Evolutionary conservation across 2,888 invertebrate genomes (phyloP), one percentile per base, ranked within the genome.

Genomic region (Plutella xylostella): DNA sequence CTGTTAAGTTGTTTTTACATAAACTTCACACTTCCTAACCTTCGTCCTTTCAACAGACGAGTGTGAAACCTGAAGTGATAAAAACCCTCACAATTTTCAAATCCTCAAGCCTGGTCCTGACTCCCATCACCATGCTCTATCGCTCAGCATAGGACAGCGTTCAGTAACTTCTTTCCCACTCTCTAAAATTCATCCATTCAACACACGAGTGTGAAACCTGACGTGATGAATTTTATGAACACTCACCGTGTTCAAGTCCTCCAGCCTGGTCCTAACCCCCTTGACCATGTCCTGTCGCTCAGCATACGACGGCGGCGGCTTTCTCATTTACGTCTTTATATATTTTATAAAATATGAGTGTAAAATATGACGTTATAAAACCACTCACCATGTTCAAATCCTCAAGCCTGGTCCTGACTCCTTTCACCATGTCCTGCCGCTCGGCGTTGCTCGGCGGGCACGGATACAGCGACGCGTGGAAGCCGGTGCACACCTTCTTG

Each of bases 401-500:
- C 65, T 96, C 96, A 42, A 97, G 89, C 43, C 96, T 86, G 0
- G 95, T 94, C 74, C 93, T 88, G 2, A 97, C 95, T 2, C 94
- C 95, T 61, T 92, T 91, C 42, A 94, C 89, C 94, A 96, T 96
- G 63, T 96, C 96, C 53, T 92, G 85, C 28, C 96, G 84, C 65
- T 97, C 96, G 15, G 87, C 85, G 55, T 91, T 90, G 30, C 92
- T 92, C 49, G 93, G 94, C 1, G 97, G 96, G 68, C 96, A 97
- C 0, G 95, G 95, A 79, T 97, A 97, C 50, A 96, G 82, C 3
- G 94, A 94, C 3, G 96, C 96, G 58, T 95, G 92, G 79, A 95
- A 97, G 1, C 96, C 96, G 53, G 93, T 91, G 82, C 96, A 96
- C 37, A 97, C 94, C 75, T 97, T 97, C 85, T 93, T 94, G 50